Conservation (phyloP, 2,113 vertebrate species). For the Collichthys lucidus region DNA sequence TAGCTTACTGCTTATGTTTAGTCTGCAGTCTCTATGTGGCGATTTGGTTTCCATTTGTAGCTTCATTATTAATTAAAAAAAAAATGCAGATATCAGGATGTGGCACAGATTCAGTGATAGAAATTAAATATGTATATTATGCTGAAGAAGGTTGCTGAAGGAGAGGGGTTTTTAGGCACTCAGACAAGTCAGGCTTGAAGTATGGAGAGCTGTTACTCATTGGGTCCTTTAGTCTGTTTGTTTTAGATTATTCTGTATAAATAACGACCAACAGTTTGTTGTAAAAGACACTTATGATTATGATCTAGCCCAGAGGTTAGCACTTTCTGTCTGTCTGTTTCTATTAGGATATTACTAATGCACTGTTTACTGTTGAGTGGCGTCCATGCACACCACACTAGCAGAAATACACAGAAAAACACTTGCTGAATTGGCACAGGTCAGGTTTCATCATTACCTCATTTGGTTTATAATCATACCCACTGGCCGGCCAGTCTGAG, state of each 20-base stretch:
- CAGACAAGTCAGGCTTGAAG: neutral
- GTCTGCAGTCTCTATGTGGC: neutral
- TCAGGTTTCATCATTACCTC: slow-evolving; percentile 40
- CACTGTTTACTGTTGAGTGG: neutral
- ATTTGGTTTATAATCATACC: neutral
- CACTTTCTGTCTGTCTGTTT: neutral
- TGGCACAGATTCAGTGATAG: neutral
- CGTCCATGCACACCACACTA: neutral
- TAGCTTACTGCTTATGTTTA: neutral
- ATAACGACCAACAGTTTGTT: slow-evolving; percentile 11
- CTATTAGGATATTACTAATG: neutral
- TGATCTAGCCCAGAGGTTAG: neutral
- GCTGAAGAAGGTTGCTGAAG: neutral
- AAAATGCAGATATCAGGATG: neutral
- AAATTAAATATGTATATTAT: neutral
- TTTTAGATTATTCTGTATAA: slow-evolving; percentile 30
- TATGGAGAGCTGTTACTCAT: neutral
- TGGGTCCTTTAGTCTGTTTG: neutral
- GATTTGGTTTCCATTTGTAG: neutral
- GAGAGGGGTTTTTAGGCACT: neutral
- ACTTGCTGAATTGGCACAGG: slow-evolving; percentile 1
- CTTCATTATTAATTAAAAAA: neutral
- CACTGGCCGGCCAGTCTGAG: slow-evolving; percentile 19
- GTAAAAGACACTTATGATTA: neutral
- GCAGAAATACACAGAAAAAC: too few species aligned